These are phyloP conservation scores for Pegoplata infirma DNA, from an alignment of 2,888 invertebrate species.

Conservation along the genomic window DNA sequence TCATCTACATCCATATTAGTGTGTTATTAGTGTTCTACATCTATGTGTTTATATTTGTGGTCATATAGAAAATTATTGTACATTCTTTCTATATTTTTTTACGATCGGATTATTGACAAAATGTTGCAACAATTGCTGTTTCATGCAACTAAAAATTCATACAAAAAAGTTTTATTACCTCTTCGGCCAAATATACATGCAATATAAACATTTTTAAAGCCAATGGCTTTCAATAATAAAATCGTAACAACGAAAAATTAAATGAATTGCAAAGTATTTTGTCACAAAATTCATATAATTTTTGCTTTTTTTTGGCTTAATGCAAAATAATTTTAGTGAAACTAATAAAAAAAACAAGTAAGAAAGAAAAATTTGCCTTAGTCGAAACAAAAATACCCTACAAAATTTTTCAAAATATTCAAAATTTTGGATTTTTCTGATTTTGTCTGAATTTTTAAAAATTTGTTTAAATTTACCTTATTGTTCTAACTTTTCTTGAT, in stretches of 20 bases:
- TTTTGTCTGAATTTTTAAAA: too few relatives aligned
- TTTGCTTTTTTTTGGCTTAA: conserved; percentile 39
- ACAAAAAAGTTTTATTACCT: conserved; percentile 51
- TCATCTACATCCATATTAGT: too few relatives aligned
- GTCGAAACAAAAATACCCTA: too few relatives aligned
- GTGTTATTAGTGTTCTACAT: too few relatives aligned
- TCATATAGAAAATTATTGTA: not conserved
- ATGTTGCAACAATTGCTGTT: conserved; percentile 50
- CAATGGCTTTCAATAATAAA: conserved; percentile 36
- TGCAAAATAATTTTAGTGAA: conserved; percentile 19
- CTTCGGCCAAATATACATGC: conserved; percentile 14
- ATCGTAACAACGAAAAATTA: conserved; percentile 21
- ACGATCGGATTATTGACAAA: conserved; percentile 51
- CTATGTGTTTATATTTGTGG: too few relatives aligned
- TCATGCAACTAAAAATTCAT: conserved; percentile 32
- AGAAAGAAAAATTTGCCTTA: too few relatives aligned
- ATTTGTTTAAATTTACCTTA: too few relatives aligned
- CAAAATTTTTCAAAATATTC: too few relatives aligned
- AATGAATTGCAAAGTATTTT: conserved; percentile 26
- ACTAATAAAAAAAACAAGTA: conserved; percentile 34
- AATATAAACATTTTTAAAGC: conserved; percentile 39
- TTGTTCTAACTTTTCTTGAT: too few relatives aligned
- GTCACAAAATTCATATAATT: conserved; percentile 29
- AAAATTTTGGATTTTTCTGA: too few relatives aligned
- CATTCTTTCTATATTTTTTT: conserved; percentile 33